Base-by-base conservation (phyloP, 2,113 vertebrate species). In the Salvelinus fontinalis region DNA sequence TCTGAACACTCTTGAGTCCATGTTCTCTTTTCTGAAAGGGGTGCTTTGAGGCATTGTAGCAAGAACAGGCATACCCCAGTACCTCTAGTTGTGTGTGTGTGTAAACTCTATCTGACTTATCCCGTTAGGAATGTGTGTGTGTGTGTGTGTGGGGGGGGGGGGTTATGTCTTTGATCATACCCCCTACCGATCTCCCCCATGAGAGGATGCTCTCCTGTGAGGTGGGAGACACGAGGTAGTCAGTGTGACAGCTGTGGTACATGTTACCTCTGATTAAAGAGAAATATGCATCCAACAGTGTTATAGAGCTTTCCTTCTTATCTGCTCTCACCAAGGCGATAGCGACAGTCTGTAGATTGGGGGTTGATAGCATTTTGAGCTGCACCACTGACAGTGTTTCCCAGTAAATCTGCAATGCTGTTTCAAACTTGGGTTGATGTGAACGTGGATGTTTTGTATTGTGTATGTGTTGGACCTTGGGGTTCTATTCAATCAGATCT, bases 191-290 rank as follows among this genome's bases (percentile, higher is more conserved):
- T 90, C 89, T 48, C 87, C 87, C 88, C 88, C 82, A 57, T 81
- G 85, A 91, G 90, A 91, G 79, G 85, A 83, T 34, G 31, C 67
- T 62, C 31, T 49, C 44, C 67, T 60, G 67, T 64, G 54, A 88
- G 85, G 88, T 87, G 86, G 89, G 91, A 83, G 89, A 80, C 75
- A 13, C 76, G 88, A 86, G 87, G 87, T 89, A 84, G 89, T 83
- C 75, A 13, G 78, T 57, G 89, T 57, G 89, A 87, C 78, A 80
- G 84, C 85, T 83, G 81, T 65, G 83, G 67, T 83, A 22, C 83
- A 83, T n/a, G 74, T 86, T 81, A 72, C 82, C 83, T 79, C 75
- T 92, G 92, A 94, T 93, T 93, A 93, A 94, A 94, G 87, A 86
- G 91, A 92, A 93, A 93, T 93, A 94, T 93, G 92, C 92, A 93